Evolutionary conservation across 2,113 vertebrate genomes (phyloP).

Genomic region (Lethenteron camtschaticum): DNA sequence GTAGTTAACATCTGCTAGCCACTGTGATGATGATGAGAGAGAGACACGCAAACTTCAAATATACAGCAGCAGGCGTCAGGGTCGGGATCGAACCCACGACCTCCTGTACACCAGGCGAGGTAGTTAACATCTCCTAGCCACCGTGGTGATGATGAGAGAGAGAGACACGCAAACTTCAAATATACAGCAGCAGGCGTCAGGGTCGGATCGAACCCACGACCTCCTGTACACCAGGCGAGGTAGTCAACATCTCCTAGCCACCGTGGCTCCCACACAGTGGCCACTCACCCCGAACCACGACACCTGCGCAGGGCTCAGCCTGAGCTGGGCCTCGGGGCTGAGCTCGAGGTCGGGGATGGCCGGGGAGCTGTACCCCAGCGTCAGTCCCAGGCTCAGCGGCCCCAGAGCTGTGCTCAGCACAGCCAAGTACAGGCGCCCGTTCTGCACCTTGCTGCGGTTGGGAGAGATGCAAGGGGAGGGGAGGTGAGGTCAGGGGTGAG

Average conservation of each 20-base stretch:
- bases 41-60: too few relatives aligned
- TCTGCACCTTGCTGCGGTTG: too few relatives aligned
- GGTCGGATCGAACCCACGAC: neutral
- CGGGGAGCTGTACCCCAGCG: slow-evolving; percentile 62
- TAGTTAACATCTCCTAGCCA: neutral
- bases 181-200: neutral
- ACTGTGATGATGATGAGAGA: too few relatives aligned
- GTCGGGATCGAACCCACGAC: too few relatives aligned
- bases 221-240: neutral
- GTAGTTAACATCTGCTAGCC: too few relatives aligned
- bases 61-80: too few relatives aligned
- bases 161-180: neutral
- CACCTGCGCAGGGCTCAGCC: slow-evolving; percentile 24
- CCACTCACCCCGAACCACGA: slow-evolving; percentile 82
- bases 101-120: neutral
- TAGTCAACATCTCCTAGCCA: neutral
- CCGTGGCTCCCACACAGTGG: neutral
- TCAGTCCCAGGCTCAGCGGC: slow-evolving; percentile 75
- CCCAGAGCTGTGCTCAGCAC: slow-evolving; percentile 41
- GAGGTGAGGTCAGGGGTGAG: neutral
- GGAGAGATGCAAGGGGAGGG: neutral
- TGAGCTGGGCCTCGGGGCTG: slow-evolving; percentile 21
- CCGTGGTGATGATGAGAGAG: neutral
- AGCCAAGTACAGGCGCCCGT: slow-evolving; percentile 42
- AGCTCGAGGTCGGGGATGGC: slow-evolving; percentile 39